phyloP scores from a whole-genome alignment of 2,888 invertebrate species.

The Alcis repandata region DNA sequence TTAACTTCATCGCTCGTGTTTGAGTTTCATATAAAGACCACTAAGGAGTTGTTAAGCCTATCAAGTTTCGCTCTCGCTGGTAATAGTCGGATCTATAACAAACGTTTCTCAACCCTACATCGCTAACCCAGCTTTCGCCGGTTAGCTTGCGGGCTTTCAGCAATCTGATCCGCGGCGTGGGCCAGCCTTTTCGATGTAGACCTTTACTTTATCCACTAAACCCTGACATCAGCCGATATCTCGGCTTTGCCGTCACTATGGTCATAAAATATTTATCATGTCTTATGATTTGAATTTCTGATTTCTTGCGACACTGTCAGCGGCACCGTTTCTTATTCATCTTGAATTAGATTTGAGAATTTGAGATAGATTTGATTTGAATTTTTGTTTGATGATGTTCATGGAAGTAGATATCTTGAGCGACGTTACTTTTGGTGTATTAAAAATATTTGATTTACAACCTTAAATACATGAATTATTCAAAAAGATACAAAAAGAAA shows the following conservation, averaged over 20 bases:
- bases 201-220: constrained; percentile 40
- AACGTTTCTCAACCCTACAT: constrained; percentile 29
- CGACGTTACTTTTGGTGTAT: not conserved
- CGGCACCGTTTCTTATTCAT: constrained; percentile 32
- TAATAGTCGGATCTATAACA: constrained; percentile 26
- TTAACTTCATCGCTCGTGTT: not conserved
- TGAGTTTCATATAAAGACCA: not conserved
- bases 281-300: constrained; percentile 40
- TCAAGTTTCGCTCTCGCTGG: constrained; percentile 6
- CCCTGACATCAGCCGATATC: constrained; percentile 36
- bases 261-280: constrained; percentile 42
- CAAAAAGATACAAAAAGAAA: not conserved
- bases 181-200: constrained; percentile 43
- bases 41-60: constrained; percentile 6
- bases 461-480: not conserved
- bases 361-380: no score
- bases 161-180: constrained; percentile 36
- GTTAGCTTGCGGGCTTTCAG: constrained; percentile 34
- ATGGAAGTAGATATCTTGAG: not conserved
- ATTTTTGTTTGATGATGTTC: not conserved
- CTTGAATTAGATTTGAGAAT: constrained; percentile 23
- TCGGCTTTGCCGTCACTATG: constrained; percentile 24
- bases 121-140: constrained; percentile 28
- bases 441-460: not conserved
- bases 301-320: constrained; percentile 37